Evolutionary conservation across 2,113 vertebrate genomes (phyloP), one percentile per base, ranked within the genome.

Genomic region (Hipposideros armiger): DNA sequence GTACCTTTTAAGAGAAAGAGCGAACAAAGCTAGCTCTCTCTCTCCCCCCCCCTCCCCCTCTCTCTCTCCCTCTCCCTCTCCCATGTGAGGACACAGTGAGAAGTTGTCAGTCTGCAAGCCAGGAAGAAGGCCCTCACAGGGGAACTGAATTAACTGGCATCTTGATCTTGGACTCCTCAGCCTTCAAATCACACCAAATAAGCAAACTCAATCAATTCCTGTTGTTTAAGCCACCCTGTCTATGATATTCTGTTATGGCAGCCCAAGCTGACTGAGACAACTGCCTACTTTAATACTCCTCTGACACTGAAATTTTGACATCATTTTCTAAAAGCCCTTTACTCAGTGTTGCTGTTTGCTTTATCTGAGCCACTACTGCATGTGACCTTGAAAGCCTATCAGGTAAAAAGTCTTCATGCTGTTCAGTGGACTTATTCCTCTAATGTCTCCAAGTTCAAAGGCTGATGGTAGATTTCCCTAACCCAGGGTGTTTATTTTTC

Each of bases 371-470:
- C 67, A 67, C 58, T 26, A 83, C 78, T 80, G 64, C 32, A 36
- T 66, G 13, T 67, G 32, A 73, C 36, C n/a, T 52, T 19, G 45
- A 95, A 13, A 78, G n/a, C 0, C 40, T 73, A 10, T 67, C 47
- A 81, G n/a, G 17, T 60, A 20, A 72, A 86, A 97, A 86, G 62
- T 78, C 77, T 5, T 93, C 40, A 20, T 78, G 30, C 16, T 87
- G 7, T 73, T 91, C 24, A 36, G 30, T 80, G 13, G 28, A 91
- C 50, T 54, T 86, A 77, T 30, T 95, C 10, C 19, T 80, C 60
- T 78, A 90, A 4, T 17, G 40, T 74, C 78, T 92, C 62, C 74
- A 74, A 20, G 14, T 90, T 96, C 56, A 77, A 77, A 96, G 90
- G 64, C 11, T 42, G 45, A 24, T 62, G n/a, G 47, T 58, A 94